Base-by-base conservation (phyloP, 2,113 vertebrate genomes). In the Peucedramus taeniatus region DNA sequence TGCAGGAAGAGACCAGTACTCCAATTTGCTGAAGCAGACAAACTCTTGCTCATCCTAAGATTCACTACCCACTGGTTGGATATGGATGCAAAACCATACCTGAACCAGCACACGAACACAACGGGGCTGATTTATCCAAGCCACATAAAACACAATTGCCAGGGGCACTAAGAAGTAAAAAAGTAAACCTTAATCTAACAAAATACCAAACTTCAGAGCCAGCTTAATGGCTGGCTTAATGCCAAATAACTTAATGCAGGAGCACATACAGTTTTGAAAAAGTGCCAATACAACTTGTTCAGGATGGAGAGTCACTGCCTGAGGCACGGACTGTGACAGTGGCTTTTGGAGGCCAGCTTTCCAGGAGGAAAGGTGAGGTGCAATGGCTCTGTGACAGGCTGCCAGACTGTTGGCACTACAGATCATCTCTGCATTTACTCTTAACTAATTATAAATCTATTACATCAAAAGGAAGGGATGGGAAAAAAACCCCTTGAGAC, bases 151-250 rank as follows among this genome's bases (percentile, higher is more conserved):
- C 68, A 77, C 15, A 65, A 7, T 54, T 63, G 66, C n/a, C 57
- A 40, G 70, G 1, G 17, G 17, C 44, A 92, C 33, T 47, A 79
- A 47, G 69, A 72, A 91, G 42, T 15, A 65, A 93, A 83, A 28
- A 61, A 88, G 30, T 17, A 88, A 86, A 88, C n/a, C n/a, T 80
- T 59, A 64, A 65, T 44, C 22, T 76, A 86, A 57, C 27, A 72
- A 93, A 90, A 86, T 14, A 49, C 31, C 33, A 40, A 65, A 45
- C 28, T 50, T 65, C 37, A 83, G 45, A 89, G 49, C 21, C 33
- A 71, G 18, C 16, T n/a, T n/a, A n/a, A n/a, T n/a, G n/a, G n/a
- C n/a, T n/a, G n/a, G n/a, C n/a, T n/a, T n/a, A n/a, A n/a, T n/a
- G n/a, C n/a, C n/a, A n/a, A n/a, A 13, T 30, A 56, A 88, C 18